These are phyloP conservation scores for Dipus sagitta DNA, from an alignment of 2,797 vertebrate genomes.

Conservation along the genomic window DNA sequence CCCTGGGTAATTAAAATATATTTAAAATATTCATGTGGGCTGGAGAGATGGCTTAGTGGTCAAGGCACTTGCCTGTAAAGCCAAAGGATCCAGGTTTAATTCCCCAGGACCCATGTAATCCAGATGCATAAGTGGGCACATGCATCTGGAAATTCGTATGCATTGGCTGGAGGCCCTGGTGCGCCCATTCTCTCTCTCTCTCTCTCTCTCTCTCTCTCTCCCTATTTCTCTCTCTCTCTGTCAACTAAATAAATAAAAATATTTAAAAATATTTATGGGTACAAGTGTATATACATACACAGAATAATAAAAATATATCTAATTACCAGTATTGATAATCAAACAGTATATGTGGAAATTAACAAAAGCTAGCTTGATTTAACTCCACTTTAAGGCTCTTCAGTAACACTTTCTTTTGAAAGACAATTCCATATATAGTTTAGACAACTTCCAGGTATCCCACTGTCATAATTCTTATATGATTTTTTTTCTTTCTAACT, in stretches of 20 bases:
- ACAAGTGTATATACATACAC: too few relatives aligned
- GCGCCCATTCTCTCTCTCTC: too few relatives aligned
- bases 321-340: not conserved
- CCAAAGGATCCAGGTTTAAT: too few relatives aligned
- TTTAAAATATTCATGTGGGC: not conserved
- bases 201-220: too few relatives aligned
- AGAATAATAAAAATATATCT: not conserved
- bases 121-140: too few relatives aligned
- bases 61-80: too few relatives aligned
- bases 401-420: not conserved
- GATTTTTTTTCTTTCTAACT: not conserved
- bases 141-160: not conserved
- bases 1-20: not conserved
- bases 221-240: too few relatives aligned
- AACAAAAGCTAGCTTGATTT: not conserved
- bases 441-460: not conserved
- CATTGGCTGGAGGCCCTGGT: too few relatives aligned
- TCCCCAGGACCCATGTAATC: too few relatives aligned
- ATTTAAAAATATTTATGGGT: not conserved
- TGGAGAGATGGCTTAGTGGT: too few relatives aligned
- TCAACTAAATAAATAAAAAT: not conserved
- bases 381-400: not conserved
- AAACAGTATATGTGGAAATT: not conserved
- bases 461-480: not conserved
- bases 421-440: not conserved